Conservation (phyloP, 2,113 vertebrate genomes). For the Podarcis cretensis region DNA sequence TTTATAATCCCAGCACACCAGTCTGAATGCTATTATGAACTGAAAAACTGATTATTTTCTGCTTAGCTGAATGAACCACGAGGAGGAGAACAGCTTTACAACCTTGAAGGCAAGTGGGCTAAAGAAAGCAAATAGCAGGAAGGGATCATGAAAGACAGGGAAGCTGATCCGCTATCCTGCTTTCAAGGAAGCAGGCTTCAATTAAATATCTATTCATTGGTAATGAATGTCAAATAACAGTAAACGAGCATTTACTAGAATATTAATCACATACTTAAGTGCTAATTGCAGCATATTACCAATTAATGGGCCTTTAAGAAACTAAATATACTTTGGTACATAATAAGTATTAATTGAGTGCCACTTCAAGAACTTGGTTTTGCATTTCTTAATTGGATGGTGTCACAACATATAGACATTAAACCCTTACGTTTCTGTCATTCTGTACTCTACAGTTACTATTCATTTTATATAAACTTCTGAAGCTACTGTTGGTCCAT, state of each 20-base stretch:
- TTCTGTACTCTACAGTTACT: not conserved
- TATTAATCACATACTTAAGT: conserved; percentile 72
- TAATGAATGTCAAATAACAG: conserved; percentile 70
- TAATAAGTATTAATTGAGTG: conserved; percentile 68
- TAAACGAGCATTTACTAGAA: conserved; percentile 74
- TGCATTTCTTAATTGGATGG: conserved; percentile 63
- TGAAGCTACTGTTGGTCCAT: not conserved
- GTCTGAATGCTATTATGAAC: conserved; percentile 35
- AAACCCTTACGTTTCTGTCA: conserved; percentile 28
- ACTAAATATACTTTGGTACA: conserved; percentile 48
- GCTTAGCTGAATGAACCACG: conserved; percentile 58
- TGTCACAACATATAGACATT: conserved; percentile 49
- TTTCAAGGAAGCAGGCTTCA: conserved; percentile 53
- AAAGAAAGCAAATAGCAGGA: conserved; percentile 59
- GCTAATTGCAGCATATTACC: conserved; percentile 70
- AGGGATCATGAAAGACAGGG: conserved; percentile 54
- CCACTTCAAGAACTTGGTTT: conserved; percentile 61
- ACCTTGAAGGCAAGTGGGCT: conserved; percentile 55
- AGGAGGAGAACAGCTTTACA: conserved; percentile 53
- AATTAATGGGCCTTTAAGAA: conserved; percentile 69
- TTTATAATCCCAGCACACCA: conserved; percentile 39
- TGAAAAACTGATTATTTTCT: conserved; percentile 53
- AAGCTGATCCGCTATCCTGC: conserved; percentile 42
- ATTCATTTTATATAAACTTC: not conserved
- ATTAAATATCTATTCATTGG: conserved; percentile 71